Base-by-base conservation (phyloP, 92 coral and sea anemone species). In the Epizoanthus scotinus region DNA sequence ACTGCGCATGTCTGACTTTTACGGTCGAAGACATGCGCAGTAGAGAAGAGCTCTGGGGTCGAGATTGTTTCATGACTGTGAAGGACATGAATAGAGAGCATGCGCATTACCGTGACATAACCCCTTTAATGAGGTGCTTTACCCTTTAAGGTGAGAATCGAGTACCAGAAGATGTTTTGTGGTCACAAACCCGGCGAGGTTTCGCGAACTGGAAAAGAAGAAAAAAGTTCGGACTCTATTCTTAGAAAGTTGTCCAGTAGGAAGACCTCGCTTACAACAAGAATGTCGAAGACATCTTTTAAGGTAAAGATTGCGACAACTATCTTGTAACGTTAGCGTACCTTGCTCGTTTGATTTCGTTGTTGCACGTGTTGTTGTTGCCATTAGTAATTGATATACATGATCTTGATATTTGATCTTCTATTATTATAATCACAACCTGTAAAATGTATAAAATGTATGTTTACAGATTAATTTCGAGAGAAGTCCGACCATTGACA, bases 271-370 rank as follows among this genome's bases (percentile, higher is more conserved):
- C 6, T 75, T 21, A 31, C 81, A 20, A 57, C 68, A 6, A 75
- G 81, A 75, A 75, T 75, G 38, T 75, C 81, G 6, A 58, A 55
- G 69, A 75, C 81, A 52, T 75, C 81, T 12, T 75, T 75, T 40
- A 75, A 75, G 81, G 81, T 75, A 59, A 40, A 38, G 44, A 34
- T 29, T 29, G 22, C 36, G 14, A 38, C 24, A 15, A 15, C 44
- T 47, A 27, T n/a, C 8, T 64, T 3, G 21, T 64, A 64, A 29
- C 44, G 28, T 6, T 15, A 15, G 9, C 17, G 15, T 47, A 47
- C 52, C 44, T 64, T 2, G 5, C 5, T 57, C 8, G 24, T 38
- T 17, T 28, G 47, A 47, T 42, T 27, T 40, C 21, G 55, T 25
- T 68, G 40, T 29, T 19, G 18, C 14, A 44, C 14, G 14, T 44